Conservation (phyloP, 2,113 vertebrate species). For the Apteryx mantelli region DNA sequence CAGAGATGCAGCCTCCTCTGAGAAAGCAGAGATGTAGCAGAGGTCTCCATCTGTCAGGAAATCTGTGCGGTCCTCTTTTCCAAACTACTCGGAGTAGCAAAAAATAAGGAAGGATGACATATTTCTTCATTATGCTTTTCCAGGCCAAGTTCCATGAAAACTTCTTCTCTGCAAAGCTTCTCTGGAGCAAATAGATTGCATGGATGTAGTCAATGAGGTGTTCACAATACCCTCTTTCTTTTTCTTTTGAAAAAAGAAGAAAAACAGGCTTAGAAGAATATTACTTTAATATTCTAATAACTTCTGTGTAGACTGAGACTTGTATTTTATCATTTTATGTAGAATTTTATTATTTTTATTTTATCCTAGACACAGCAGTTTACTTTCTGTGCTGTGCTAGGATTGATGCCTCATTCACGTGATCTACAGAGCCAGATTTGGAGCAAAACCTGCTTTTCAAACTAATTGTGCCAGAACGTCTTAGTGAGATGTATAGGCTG, state of each 20-base stretch:
- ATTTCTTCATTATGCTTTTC: neutral
- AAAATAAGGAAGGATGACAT: neutral
- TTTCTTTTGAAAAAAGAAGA: neutral
- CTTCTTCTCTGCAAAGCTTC: neutral
- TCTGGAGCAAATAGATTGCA: neutral
- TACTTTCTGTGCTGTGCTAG: neutral
- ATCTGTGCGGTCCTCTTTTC: neutral
- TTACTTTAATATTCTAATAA: neutral
- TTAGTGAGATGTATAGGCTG: neutral
- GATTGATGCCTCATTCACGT: neutral
- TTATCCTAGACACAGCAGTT: neutral
- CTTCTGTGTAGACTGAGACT: neutral
- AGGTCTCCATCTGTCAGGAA: neutral
- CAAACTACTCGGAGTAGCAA: too few species aligned
- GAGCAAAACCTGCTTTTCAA: neutral
- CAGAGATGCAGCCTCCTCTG: neutral
- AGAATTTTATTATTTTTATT: neutral
- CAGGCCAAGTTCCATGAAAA: neutral
- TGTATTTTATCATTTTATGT: neutral
- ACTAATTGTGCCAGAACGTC: neutral
- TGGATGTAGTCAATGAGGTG: neutral
- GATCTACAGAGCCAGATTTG: neutral
- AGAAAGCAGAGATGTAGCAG: neutral
- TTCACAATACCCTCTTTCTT: neutral
- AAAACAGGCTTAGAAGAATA: neutral